Evolutionary conservation across 2,888 invertebrate species (phyloP).

Genomic region (Prenolepis imparis): DNA sequence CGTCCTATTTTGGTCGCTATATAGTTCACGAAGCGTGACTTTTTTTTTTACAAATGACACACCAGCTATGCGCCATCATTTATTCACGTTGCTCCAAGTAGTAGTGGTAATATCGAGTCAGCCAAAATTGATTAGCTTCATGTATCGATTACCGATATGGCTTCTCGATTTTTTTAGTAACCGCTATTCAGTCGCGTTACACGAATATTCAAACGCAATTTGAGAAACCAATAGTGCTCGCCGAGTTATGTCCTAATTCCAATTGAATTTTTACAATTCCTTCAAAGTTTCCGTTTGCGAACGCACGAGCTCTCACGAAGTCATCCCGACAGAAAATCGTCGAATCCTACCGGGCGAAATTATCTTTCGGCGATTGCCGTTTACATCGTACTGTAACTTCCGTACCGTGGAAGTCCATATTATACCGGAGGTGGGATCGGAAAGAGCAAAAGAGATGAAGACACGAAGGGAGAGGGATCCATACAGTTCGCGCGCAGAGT

Average conservation of each 20-base stretch:
- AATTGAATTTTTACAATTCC: constrained; percentile 55
- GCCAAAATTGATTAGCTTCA: constrained; percentile 49
- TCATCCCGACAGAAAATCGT: constrained; percentile 59
- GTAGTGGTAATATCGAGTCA: constrained; percentile 43
- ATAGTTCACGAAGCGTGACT: constrained; percentile 36
- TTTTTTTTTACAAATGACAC: constrained; percentile 45
- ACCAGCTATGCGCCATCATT: constrained; percentile 37
- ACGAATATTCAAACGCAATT: constrained; percentile 54
- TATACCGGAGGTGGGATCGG: constrained; percentile 51
- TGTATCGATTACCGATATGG: constrained; percentile 52
- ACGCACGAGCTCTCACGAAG: constrained; percentile 36
- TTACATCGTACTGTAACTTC: constrained; percentile 69
- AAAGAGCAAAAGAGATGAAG: constrained; percentile 53
- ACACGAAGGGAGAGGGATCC: constrained; percentile 54
- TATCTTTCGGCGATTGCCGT: constrained; percentile 76
- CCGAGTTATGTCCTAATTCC: constrained; percentile 44
- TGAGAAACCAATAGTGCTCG: constrained; percentile 46
- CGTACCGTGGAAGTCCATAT: constrained; percentile 69
- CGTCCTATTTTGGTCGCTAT: constrained; percentile 44
- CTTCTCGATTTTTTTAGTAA: constrained; percentile 52
- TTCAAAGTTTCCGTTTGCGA: constrained; percentile 35
- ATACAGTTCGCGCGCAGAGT: constrained; percentile 68
- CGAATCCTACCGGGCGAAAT: constrained; percentile 72
- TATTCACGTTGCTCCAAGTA: constrained; percentile 35
- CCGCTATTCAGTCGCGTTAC: constrained; percentile 45